phyloP scores from a whole-genome alignment of 1,140 invertebrate genomes.

The Trissolcus basalis region DNA sequence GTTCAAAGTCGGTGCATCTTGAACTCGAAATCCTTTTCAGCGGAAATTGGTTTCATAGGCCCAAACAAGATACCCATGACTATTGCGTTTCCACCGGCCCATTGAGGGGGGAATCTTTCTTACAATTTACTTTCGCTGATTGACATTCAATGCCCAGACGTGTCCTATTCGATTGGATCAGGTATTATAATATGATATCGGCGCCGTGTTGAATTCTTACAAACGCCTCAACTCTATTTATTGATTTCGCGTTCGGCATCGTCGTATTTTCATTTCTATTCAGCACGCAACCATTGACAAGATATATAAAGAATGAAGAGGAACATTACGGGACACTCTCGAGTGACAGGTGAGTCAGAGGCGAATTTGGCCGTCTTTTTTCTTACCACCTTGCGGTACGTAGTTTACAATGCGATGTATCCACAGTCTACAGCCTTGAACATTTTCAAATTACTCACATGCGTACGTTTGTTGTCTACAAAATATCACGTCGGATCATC shows the following conservation, averaged over 20 bases:
- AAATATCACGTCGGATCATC: conserved; percentile 31
- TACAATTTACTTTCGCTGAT: conserved; percentile 61
- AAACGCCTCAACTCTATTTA: conserved; percentile 40
- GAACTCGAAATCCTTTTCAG: conserved; percentile 17
- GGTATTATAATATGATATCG: conserved; percentile 45
- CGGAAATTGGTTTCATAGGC: conserved; percentile 55
- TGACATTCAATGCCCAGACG: conserved; percentile 56
- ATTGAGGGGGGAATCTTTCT: conserved; percentile 18
- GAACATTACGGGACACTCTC: conserved; percentile 32
- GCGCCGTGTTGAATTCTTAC: conserved; percentile 29
- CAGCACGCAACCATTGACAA: conserved; percentile 9
- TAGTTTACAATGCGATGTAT: too few species aligned
- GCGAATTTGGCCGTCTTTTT: conserved; percentile 14
- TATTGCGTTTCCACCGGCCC: conserved; percentile 42
- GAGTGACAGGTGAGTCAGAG: conserved; percentile 44
- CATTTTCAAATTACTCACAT: too few species aligned
- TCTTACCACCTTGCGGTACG: conserved; percentile 11
- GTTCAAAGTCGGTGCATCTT: conserved; percentile 29
- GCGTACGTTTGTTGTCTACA: too few species aligned
- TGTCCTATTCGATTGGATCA: conserved; percentile 42
- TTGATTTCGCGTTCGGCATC: too few species aligned
- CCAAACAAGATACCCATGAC: conserved; percentile 40
- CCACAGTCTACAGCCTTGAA: too few species aligned
- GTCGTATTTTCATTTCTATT: conserved; percentile 11
- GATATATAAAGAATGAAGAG: conserved; percentile 21